These are phyloP conservation scores for Athripsodes cinereus DNA, from an alignment of 2,888 invertebrate genomes.

Conservation along the genomic window DNA sequence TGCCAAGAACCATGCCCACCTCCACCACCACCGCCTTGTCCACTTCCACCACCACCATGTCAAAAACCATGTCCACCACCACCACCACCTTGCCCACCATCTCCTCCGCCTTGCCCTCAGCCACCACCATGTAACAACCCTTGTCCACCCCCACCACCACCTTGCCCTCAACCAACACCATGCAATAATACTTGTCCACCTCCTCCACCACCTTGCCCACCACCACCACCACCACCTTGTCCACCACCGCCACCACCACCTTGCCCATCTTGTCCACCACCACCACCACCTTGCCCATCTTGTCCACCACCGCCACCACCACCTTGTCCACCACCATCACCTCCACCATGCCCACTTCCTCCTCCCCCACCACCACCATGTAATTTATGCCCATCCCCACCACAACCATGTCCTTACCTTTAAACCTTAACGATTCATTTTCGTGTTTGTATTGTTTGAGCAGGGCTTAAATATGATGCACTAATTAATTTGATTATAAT, in stretches of 20 bases:
- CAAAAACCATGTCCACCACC: neutral
- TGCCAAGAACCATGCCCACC: neutral
- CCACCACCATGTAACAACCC: neutral
- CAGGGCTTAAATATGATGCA: too few relatives aligned
- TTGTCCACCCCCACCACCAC: neutral
- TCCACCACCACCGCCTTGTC: neutral
- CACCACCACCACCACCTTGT: neutral
- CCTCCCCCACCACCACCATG: neutral
- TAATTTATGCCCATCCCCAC: too few relatives aligned
- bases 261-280: neutral
- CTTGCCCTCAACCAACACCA: neutral
- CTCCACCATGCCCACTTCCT: neutral
- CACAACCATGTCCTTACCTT: too few relatives aligned
- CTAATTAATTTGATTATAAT: too few relatives aligned
- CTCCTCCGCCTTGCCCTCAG: neutral
- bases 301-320: too few relatives aligned
- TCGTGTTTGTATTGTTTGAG: too few relatives aligned
- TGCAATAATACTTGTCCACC: neutral
- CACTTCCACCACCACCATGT: neutral
- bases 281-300: too few relatives aligned
- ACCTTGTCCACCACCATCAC: too few relatives aligned
- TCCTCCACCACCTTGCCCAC: neutral
- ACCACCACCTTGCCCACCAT: neutral
- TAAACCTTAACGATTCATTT: too few relatives aligned
- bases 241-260: neutral